Conservation (phyloP, 2,113 vertebrate species). For the Lepus europaeus region DNA sequence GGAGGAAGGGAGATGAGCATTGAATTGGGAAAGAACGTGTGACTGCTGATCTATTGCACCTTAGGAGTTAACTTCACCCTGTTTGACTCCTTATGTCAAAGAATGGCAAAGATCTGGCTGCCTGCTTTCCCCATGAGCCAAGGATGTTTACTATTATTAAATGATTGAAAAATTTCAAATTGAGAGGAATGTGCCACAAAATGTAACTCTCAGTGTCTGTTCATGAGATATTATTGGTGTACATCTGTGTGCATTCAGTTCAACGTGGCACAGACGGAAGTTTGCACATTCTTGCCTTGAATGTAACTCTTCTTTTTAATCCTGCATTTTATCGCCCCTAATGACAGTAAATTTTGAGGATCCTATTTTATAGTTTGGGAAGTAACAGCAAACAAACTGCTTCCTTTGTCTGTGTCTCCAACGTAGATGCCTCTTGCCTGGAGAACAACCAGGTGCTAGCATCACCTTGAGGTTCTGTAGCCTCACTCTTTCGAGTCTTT, state of each 20-base stretch:
- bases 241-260: neutral
- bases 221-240: neutral
- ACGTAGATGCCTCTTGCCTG: neutral
- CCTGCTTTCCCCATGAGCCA: neutral
- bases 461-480: accelerated
- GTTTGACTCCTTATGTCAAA: neutral
- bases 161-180: neutral
- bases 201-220: neutral
- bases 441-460: neutral
- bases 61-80: neutral
- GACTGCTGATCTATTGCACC: accelerated
- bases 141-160: neutral
- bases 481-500: accelerated
- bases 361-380: neutral
- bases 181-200: neutral
- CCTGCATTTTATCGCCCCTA: neutral
- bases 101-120: neutral
- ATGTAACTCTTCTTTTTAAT: neutral
- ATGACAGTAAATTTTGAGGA: neutral
- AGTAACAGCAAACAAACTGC: neutral
- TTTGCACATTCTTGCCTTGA: neutral
- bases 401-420: neutral
- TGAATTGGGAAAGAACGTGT: neutral
- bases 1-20: neutral
- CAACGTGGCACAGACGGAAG: neutral